Evolutionary conservation across 2,113 vertebrate genomes (phyloP), one percentile per base, ranked within the genome.

Genomic region (Oriolus oriolus): DNA sequence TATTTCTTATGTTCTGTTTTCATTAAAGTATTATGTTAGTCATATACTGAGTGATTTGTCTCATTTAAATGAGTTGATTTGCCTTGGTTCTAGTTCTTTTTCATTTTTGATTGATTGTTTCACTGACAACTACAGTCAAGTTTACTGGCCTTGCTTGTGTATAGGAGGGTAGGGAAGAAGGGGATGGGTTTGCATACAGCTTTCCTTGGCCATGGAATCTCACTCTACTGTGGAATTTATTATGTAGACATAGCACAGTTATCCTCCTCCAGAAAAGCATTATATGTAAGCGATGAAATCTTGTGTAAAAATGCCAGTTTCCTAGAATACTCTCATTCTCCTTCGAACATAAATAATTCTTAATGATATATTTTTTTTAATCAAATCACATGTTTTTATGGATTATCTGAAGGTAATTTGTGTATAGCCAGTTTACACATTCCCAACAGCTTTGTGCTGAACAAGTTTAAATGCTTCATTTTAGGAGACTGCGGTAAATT

Each of bases 181-280:
- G 3, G 33, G 2, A 21, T 54, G 6, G 11, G 3, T 44, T n/a
- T 33, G 10, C 1, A 1, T 12, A 42, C n/a, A 50, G 35, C 10
- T 68, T 87, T 45, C 17, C 16, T 49, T 66, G 13, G 53, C n/a
- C 19, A 45, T 19, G 61, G 74, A 81, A 88, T 7, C 7, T 74
- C 31, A 28, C 13, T 49, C 20, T 60, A 5, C 9, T 52, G 44
- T 35, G 33, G 45, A 54, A 82, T 56, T 82, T 54, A 47, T 57
- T 80, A 11, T 18, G 41, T 16, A 50, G 68, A 47, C 10, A 71
- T 6, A 49, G 12, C 41, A 79, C 33, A 27, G 24, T 73, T 57
- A 16, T 42, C 41, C 52, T 89, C 33, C 33, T 86, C 20, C 17
- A 68, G 44, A 64, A 89, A 77, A 54, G 2, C 35, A 33, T 73